Evolutionary conservation across 2,888 invertebrate species (phyloP).

Genomic region (Orthosia gracilis): DNA sequence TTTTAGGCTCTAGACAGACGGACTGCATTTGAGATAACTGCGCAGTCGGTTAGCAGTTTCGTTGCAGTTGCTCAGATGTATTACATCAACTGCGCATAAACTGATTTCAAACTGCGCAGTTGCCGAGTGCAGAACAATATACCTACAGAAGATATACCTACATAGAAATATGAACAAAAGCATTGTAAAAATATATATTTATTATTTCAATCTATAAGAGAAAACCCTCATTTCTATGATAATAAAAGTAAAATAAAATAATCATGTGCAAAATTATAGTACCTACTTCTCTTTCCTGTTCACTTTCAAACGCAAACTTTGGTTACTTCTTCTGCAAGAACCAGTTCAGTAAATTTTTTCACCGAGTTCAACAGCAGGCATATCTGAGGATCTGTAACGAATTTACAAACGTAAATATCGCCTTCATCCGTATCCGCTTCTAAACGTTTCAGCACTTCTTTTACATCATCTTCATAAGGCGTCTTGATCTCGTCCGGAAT

Average conservation of each 20-base stretch:
- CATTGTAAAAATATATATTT: conserved; percentile 2
- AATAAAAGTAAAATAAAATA: conserved; percentile 24
- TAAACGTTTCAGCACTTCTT: conserved; percentile 74
- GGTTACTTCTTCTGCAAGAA: conserved; percentile 76
- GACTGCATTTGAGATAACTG: too few relatives aligned
- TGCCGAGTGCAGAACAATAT: too few relatives aligned
- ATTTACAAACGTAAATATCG: conserved; percentile 83
- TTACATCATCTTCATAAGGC: conserved; percentile 77
- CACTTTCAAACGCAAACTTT: conserved; percentile 67
- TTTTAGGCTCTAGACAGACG: too few relatives aligned
- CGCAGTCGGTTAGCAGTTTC: too few relatives aligned
- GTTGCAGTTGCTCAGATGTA: too few relatives aligned
- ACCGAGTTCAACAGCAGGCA: conserved; percentile 83
- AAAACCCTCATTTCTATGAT: conserved; percentile 6
- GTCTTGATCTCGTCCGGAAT: conserved; percentile 78
- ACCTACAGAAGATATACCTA: not conserved
- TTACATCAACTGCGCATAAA: too few relatives aligned
- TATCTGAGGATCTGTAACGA: conserved; percentile 78
- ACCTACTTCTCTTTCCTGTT: not conserved
- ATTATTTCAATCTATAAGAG: conserved; percentile 16
- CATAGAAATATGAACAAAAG: not conserved
- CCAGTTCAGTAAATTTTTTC: conserved; percentile 83
- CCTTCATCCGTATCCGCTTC: conserved; percentile 83
- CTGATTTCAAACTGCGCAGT: too few relatives aligned
- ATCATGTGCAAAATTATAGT: conserved; percentile 10